These are phyloP conservation scores for Erpobdella octoculata DNA, from an alignment of 2,888 invertebrate genomes.

Conservation along the genomic window DNA sequence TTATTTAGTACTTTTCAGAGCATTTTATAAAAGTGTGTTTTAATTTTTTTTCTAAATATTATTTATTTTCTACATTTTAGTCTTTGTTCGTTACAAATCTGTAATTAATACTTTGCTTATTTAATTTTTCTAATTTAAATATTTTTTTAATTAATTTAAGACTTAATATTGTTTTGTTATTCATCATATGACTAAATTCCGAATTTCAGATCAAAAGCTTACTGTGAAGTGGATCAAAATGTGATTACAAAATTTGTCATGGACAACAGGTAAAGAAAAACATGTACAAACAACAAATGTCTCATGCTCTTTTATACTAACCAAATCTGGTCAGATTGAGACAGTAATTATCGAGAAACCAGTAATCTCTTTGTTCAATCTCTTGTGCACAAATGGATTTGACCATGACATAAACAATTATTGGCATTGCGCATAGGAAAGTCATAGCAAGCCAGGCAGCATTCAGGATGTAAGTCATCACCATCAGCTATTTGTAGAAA, in stretches of 20 bases:
- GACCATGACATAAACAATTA: conserved; percentile 44
- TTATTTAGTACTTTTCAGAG: too few species aligned
- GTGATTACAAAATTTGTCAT: too few species aligned
- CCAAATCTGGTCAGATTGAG: conserved; percentile 47
- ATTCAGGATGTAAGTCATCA: conserved; percentile 46
- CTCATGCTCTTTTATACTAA: conserved; percentile 30
- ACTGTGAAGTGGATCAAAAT: background rate
- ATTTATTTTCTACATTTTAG: too few species aligned
- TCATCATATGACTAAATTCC: background rate
- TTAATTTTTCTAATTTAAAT: too few species aligned
- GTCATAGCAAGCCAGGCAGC: conserved; percentile 47
- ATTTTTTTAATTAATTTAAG: too few species aligned
- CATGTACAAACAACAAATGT: background rate
- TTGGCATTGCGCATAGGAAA: conserved; percentile 43
- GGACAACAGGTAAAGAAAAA: background rate
- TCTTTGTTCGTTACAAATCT: too few species aligned
- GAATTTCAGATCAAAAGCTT: background rate
- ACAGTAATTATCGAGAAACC: conserved; percentile 43
- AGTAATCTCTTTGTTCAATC: conserved; percentile 41
- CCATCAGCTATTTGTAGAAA: conserved; percentile 47
- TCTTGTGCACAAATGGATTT: conserved; percentile 45
- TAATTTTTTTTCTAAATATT: too few species aligned
- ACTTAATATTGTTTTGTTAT: too few species aligned
- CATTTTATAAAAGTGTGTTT: too few species aligned
- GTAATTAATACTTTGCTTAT: too few species aligned